A percentile compares a stretch with the other conserved stretches of the same genome.
phyloP scores from a whole-genome alignment of 2,888 invertebrate genomes.

The Quadriops clusia region DNA sequence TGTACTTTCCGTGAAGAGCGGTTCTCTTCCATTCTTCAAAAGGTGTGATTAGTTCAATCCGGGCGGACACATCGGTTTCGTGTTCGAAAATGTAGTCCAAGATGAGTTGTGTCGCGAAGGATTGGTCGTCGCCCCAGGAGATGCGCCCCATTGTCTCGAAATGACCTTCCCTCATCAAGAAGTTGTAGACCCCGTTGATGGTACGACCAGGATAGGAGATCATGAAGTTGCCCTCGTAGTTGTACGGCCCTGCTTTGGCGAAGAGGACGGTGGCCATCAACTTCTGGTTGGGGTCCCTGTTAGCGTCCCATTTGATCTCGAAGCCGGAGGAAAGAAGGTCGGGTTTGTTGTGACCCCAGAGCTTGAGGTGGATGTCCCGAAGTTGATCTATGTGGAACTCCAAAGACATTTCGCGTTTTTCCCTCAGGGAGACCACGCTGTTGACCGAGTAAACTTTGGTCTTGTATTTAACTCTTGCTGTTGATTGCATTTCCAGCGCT shows the following conservation, averaged over 20 bases:
- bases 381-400: slow-evolving; percentile 68
- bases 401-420: slow-evolving; percentile 52
- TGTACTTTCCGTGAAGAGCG: slow-evolving; percentile 41
- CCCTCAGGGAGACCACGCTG: slow-evolving; percentile 51
- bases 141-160: slow-evolving; percentile 43
- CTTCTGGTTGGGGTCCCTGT: slow-evolving; percentile 68
- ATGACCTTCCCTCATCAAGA: slow-evolving; percentile 40
- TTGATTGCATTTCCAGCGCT: slow-evolving; percentile 43
- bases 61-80: slow-evolving; percentile 36
- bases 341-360: slow-evolving; percentile 48
- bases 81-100: slow-evolving; percentile 44
- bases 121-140: slow-evolving; percentile 59
- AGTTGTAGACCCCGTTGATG: slow-evolving; percentile 54
- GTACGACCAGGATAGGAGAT: slow-evolving; percentile 67
- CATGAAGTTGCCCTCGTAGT: slow-evolving; percentile 50
- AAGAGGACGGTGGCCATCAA: slow-evolving; percentile 50
- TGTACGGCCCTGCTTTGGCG: slow-evolving; percentile 46
- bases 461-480: slow-evolving; percentile 54
- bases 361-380: slow-evolving; percentile 60
- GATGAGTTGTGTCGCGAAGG: slow-evolving; percentile 48
- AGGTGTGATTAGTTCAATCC: slow-evolving; percentile 42
- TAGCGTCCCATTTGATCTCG: slow-evolving; percentile 77
- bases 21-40: slow-evolving; percentile 47
- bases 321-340: slow-evolving; percentile 54
- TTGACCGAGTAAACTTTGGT: slow-evolving; percentile 57